Base-by-base conservation (phyloP, 1,140 invertebrate species). In the Magallana gigas region DNA sequence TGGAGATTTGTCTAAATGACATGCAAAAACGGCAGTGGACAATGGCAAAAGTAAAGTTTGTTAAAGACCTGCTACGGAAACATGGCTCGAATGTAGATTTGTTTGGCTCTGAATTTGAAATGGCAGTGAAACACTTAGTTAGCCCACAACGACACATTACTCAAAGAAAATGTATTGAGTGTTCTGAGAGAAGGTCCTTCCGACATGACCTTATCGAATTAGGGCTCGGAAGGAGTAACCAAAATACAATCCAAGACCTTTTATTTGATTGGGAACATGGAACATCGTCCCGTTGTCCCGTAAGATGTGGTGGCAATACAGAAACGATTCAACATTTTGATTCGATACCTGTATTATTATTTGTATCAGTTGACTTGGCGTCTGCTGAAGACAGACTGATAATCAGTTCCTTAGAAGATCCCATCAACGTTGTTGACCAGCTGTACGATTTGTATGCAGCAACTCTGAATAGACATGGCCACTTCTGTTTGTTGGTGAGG, bases 101-200 rank as follows among this genome's bases (percentile, higher is more conserved):
- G 64, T 71, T 71, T 71, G 64, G 64, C 9, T 23, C 64, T 23
- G 64, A 71, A 71, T 71, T 71, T 71, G 64, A 64, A 64, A 64
- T 64, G 62, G 16, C 62, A 8, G 18, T 64, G 14, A 64, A 64
- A 64, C n/a, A 64, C 62, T 18, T 64, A n/a, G 62, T 64, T 1
- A 14, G 16, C 16, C 62, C 62, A 16, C 62, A 64, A 64, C 16
- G 62, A n/a, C 64, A 71, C 64, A 71, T 23, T 9, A 71, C 64
- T 36, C 16, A 29, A 71, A 71, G 0, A 71, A 18, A 71, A 23
- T 71, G 64, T 23, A 71, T 8, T 18, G 8, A 71, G 18, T 71
- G 64, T 71, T 29, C 29, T n/a, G n/a, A 71, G n/a, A 71, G n/a
- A 18, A 71, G n/a, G 64, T 71, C 64, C 29, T 71, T 8, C 5